phyloP scores from a whole-genome alignment of 2,113 vertebrate species.

The Colius striatus region DNA sequence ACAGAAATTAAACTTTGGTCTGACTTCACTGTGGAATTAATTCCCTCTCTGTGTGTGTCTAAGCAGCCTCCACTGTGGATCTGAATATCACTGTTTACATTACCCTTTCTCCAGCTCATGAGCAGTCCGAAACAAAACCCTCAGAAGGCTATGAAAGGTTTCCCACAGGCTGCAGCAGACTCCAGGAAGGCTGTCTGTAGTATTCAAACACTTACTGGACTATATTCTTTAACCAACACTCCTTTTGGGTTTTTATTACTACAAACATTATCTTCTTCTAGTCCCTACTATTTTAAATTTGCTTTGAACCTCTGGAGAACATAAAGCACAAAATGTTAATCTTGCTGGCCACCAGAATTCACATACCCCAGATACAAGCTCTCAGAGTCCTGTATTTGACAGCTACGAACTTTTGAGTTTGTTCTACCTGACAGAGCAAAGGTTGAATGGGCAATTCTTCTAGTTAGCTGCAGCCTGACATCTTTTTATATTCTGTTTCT shows the following conservation, averaged over 20 bases:
- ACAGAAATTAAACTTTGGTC: background rate
- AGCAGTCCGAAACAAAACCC: background rate
- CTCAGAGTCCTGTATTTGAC: background rate
- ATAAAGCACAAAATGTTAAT: background rate
- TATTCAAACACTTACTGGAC: background rate
- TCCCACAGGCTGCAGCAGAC: background rate
- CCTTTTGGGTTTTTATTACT: background rate
- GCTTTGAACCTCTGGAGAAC: conserved; percentile 3
- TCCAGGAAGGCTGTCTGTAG: background rate
- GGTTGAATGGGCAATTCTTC: background rate
- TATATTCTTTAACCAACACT: background rate
- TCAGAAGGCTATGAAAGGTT: background rate
- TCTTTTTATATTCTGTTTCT: background rate
- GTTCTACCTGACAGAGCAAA: background rate
- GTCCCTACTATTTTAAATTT: conserved; percentile 6
- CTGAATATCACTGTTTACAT: background rate
- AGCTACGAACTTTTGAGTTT: background rate
- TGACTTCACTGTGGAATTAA: background rate
- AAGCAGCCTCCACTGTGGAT: background rate
- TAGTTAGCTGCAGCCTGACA: background rate
- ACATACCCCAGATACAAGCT: background rate
- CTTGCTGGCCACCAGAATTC: background rate
- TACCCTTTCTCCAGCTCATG: background rate
- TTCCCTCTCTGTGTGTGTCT: background rate
- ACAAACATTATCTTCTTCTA: background rate